Evolutionary conservation across 2,888 invertebrate genomes (phyloP).

Genomic region (Ennomos erosarius): DNA sequence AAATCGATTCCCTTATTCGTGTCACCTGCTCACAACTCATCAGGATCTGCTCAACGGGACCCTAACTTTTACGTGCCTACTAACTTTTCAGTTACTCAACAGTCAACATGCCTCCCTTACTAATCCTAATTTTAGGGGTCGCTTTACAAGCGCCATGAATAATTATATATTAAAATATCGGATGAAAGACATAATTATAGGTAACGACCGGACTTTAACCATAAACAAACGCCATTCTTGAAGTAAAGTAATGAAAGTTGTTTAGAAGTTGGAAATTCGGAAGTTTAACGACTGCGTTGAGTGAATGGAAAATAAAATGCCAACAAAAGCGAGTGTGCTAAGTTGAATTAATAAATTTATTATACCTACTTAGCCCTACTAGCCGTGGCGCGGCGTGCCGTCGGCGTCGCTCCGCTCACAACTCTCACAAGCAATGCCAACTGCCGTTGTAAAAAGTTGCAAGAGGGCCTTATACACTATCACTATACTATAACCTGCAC

Average conservation of each 20-base stretch:
- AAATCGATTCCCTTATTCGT: conserved; percentile 81
- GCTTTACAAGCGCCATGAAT: conserved; percentile 19
- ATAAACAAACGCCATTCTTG: conserved; percentile 35
- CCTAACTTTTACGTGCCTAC: conserved; percentile 30
- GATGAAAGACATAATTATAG: conserved; percentile 40
- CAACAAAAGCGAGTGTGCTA: conserved; percentile 50
- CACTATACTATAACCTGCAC: no score
- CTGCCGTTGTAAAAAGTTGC: conserved; percentile 59
- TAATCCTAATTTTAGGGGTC: conserved; percentile 22
- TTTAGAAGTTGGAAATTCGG: conserved; percentile 40
- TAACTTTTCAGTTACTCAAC: conserved; percentile 23
- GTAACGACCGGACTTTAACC: conserved; percentile 26
- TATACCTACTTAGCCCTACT: conserved; percentile 55
- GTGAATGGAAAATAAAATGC: conserved; percentile 44
- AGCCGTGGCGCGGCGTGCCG: conserved; percentile 52
- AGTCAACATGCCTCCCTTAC: conserved; percentile 21
- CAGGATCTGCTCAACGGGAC: conserved; percentile 43
- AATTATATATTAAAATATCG: conserved; percentile 28
- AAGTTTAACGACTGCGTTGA: conserved; percentile 41
- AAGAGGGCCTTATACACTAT: no score
- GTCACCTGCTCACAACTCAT: conserved; percentile 68
- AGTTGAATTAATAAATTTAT: conserved; percentile 55
- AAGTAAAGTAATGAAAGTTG: conserved; percentile 41
- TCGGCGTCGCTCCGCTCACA: conserved; percentile 41
- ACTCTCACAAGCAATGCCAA: conserved; percentile 24